A percentile compares a stretch with the other conserved stretches of the same genome.
Evolutionary conservation across 2,888 invertebrate species (phyloP).

Genomic region (Rhodophaea formosa): DNA sequence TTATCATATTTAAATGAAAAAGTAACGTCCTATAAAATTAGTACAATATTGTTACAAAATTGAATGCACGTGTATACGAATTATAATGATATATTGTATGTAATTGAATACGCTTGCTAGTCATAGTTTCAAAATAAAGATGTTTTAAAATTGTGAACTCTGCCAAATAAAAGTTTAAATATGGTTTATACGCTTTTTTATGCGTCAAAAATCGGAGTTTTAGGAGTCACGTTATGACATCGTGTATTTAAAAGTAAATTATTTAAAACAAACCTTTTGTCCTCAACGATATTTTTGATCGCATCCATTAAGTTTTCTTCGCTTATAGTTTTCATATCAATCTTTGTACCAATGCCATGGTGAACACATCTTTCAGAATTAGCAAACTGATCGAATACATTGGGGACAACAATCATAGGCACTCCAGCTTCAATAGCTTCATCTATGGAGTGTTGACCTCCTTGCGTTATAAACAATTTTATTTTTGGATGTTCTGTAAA

Average conservation of each 20-base stretch:
- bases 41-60: no score
- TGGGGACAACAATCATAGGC: conserved; percentile 52
- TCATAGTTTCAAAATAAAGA: no score
- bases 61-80: no score
- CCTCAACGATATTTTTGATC: conserved; percentile 17
- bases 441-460: conserved; percentile 55
- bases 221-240: not conserved
- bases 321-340: conserved; percentile 39
- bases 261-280: conserved; percentile 17
- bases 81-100: no score
- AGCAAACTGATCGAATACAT: conserved; percentile 52
- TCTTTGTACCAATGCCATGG: conserved; percentile 41
- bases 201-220: no score
- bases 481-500: conserved; percentile 58
- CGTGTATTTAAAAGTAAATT: not conserved
- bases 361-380: conserved; percentile 46
- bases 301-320: conserved; percentile 27
- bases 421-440: conserved; percentile 54
- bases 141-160: no score
- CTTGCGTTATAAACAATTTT: conserved; percentile 56
- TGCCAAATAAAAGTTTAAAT: no score
- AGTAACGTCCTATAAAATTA: no score
- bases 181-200: no score
- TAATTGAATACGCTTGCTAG: no score
- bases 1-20: no score